Base-by-base conservation (phyloP, 1,140 invertebrate genomes). In the Euura saliciscinereae region DNA sequence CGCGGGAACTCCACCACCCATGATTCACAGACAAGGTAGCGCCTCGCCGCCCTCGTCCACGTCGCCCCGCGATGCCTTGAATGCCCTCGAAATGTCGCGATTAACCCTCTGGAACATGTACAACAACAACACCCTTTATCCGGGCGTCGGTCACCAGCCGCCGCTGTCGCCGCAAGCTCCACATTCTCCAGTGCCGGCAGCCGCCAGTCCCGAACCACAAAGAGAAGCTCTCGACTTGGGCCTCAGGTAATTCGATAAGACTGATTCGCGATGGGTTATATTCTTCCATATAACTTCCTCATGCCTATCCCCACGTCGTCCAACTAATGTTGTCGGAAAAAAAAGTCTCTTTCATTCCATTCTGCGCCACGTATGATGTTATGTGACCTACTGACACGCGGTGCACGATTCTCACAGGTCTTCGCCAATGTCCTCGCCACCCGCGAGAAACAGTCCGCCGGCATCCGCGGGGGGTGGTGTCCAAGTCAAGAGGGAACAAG, bases 91-190 rank as follows among this genome's bases (percentile, higher is more conserved):
- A 75, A 90, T 95, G 85, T 92, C 92, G 0, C 90, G 93, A 46
- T 89, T 96, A 69, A 93, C 93, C 0, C 86, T 96, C 1, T 96
- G 94, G 93, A 95, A 93, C 78, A 88, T 96, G 78, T 96, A 95
- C 85, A 93, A 93, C 83, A 93, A 91, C 78, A 85, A 88, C 78
- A 81, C 88, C 74, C 70, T 86, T 0, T 85, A 85, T 46, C 71
- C 81, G 6, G 82, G 78, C 4, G 72, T 80, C 4, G 75, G 77
- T 1, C 83, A 83, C 13, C 81, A 79, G 45, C 78, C 77, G 28
- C 51, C 79, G 2, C 71, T 77, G 5, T 83, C 84, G 28, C 85
- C 83, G 4, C 80, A 79, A n/a, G 45, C 78, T 0, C 79, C 84
- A 0, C 83, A 84, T 4, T 87, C 87, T 4, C 84, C 86, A 11